Evolutionary conservation across 2,113 vertebrate genomes (phyloP).

Genomic region (Cyprinus carpio): DNA sequence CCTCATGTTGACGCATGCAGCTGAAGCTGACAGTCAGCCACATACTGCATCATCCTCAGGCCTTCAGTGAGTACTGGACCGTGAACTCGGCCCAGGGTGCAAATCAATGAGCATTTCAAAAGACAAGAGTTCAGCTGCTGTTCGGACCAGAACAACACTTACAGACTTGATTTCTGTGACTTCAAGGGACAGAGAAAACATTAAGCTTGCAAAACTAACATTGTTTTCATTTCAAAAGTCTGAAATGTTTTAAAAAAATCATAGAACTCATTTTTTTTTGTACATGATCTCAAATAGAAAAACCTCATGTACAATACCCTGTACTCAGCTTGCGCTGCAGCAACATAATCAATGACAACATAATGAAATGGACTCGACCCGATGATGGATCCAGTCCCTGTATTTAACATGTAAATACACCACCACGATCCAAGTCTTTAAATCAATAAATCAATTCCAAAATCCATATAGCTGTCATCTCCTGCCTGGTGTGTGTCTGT

Average conservation of each 20-base stretch:
- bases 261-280: not conserved
- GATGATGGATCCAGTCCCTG: not conserved
- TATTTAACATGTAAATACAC: slow-evolving; percentile 12
- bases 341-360: slow-evolving; percentile 8
- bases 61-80: not conserved
- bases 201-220: not conserved
- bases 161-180: not conserved
- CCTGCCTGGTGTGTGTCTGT: too few relatives aligned
- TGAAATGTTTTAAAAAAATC: not conserved
- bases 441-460: not conserved
- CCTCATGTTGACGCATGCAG: slow-evolving; percentile 47
- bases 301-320: not conserved
- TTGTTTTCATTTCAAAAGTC: not conserved
- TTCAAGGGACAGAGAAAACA: not conserved
- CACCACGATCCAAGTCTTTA: not conserved
- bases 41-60: not conserved
- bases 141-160: not conserved
- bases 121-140: not conserved
- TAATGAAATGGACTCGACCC: not conserved
- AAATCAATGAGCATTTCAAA: slow-evolving; percentile 25
- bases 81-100: slow-evolving; percentile 43
- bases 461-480: not conserved
- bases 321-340: not conserved
- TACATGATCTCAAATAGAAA: not conserved
- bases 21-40: slow-evolving; percentile 55